Percentiles rank a stretch among this genome's conserved stretches.
Evolutionary conservation across 2,888 invertebrate genomes (phyloP).

Genomic region (Cataglyphis livida): DNA sequence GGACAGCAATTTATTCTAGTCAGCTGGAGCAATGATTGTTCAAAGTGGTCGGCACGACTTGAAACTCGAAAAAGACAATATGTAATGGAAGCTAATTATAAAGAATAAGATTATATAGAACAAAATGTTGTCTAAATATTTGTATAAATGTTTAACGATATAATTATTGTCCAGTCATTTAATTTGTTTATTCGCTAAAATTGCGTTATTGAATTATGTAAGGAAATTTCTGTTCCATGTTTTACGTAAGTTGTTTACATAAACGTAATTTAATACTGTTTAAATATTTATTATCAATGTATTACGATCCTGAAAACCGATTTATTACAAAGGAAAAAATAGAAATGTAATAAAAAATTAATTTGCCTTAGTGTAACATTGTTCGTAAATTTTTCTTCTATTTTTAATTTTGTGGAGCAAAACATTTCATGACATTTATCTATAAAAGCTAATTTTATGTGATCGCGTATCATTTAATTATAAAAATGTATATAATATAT

Average conservation of each 20-base stretch:
- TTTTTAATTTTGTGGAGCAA: background rate
- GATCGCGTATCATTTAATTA: background rate
- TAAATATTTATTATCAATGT: background rate
- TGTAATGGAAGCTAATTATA: background rate
- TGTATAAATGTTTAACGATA: background rate
- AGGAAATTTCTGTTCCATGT: background rate
- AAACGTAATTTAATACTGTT: background rate
- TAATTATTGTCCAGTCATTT: background rate
- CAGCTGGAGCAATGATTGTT: slow-evolving; percentile 40
- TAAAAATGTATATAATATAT: background rate
- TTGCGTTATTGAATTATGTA: background rate
- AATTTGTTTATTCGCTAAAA: background rate
- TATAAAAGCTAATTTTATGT: background rate
- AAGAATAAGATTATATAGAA: slow-evolving; percentile 2
- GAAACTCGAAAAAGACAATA: slow-evolving; percentile 8
- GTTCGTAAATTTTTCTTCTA: background rate
- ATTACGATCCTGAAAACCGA: background rate
- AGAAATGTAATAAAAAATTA: background rate
- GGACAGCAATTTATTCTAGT: slow-evolving; percentile 50
- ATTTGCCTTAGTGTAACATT: background rate
- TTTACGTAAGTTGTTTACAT: background rate
- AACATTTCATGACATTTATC: background rate
- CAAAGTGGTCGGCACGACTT: slow-evolving; percentile 10
- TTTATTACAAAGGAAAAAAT: background rate
- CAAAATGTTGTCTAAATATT: slow-evolving; percentile 11